Evolutionary conservation across 2,797 vertebrate species (phyloP).

Genomic region (Mico argentatus): DNA sequence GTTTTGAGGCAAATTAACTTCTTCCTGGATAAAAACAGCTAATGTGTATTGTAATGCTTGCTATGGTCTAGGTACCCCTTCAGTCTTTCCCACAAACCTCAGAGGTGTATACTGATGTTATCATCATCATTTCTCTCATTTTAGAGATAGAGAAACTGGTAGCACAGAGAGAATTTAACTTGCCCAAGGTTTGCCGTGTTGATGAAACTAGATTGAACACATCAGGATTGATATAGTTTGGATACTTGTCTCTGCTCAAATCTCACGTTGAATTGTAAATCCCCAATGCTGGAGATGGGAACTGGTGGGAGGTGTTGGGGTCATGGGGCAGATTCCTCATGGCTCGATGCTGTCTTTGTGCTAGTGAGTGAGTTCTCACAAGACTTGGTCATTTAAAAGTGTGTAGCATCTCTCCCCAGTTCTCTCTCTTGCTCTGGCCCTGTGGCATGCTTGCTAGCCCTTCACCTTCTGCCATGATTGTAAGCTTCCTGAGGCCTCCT

Average conservation of each 20-base stretch:
- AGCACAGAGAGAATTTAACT: neutral
- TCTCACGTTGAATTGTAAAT: neutral
- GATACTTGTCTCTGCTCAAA: neutral
- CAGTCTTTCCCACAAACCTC: neutral
- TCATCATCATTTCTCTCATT: neutral
- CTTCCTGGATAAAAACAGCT: neutral
- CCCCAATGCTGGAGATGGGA: neutral
- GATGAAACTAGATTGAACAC: neutral
- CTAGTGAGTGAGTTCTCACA: neutral
- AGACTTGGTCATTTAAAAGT: neutral
- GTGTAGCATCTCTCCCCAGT: neutral
- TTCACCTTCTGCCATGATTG: neutral
- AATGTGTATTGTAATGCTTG: neutral
- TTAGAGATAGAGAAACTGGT: neutral
- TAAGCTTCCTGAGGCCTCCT: neutral
- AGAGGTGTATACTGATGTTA: accelerated
- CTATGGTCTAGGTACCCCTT: accelerated
- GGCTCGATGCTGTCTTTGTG: neutral
- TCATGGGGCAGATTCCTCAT: neutral
- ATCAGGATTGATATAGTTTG: neutral
- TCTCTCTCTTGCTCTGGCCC: neutral
- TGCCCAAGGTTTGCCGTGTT: neutral
- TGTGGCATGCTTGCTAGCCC: neutral
- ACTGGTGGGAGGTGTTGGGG: neutral
- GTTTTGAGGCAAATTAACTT: neutral